Evolutionary conservation across 2,888 invertebrate species (phyloP).

Genomic region (Drosophila incognita): DNA sequence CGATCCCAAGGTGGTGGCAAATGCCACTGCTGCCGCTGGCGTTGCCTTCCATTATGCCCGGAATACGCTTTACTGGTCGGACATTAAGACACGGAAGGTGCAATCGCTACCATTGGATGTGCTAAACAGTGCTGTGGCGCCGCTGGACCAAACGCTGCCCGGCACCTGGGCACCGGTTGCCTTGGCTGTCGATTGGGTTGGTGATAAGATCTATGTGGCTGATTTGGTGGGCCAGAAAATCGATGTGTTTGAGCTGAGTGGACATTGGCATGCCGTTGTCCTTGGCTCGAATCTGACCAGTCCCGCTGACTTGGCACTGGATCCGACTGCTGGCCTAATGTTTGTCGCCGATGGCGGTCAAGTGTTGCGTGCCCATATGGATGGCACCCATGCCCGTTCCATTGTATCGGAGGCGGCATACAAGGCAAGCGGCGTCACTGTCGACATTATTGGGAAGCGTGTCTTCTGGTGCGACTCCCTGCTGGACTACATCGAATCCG

Average conservation of each 20-base stretch:
- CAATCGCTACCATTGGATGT: constrained; percentile 85
- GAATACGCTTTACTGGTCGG: constrained; percentile 95
- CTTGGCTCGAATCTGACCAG: constrained; percentile 95
- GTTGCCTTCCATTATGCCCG: constrained; percentile 92
- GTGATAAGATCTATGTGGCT: constrained; percentile 97
- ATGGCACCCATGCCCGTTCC: constrained; percentile 93
- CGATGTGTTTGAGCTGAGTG: constrained; percentile 95
- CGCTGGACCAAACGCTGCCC: constrained; percentile 89
- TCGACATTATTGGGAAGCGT: constrained; percentile 95
- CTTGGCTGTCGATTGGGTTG: constrained; percentile 98
- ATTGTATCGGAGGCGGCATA: constrained; percentile 97
- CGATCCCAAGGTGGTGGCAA: constrained; percentile 88
- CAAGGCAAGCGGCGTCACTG: constrained; percentile 95
- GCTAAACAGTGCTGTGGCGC: constrained; percentile 85
- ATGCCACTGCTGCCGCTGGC: constrained; percentile 94
- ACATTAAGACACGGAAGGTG: constrained; percentile 93
- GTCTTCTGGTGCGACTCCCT: constrained; percentile 99
- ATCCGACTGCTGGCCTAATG: constrained; percentile 95
- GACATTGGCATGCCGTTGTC: constrained; percentile 94
- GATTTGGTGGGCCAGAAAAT: constrained; percentile 97
- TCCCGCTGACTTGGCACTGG: constrained; percentile 96
- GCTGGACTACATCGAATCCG: constrained; percentile 97
- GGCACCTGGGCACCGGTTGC: constrained; percentile 96
- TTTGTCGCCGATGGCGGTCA: constrained; percentile 94
- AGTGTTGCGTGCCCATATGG: constrained; percentile 96